Conservation (phyloP, 2,797 vertebrate genomes). For the Coregonus suidteri region DNA sequence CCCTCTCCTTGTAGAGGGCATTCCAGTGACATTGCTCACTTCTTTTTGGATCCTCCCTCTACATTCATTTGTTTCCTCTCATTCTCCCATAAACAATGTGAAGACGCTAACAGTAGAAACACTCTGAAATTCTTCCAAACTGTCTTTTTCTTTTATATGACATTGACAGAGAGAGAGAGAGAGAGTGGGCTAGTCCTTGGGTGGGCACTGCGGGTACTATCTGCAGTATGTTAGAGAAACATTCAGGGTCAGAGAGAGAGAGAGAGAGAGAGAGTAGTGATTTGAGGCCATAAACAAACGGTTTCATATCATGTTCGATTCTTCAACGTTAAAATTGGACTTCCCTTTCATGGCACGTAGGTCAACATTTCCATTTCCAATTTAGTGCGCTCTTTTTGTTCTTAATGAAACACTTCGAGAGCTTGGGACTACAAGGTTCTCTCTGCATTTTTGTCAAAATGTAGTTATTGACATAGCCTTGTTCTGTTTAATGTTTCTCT, state of each 20-base stretch:
- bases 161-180: not conserved
- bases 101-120: not conserved
- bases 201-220: conserved; percentile 67
- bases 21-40: conserved; percentile 16
- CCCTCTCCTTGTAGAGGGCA: conserved; percentile 23
- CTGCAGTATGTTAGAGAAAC: conserved; percentile 56
- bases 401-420: no score
- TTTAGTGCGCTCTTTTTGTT: no score
- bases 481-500: no score
- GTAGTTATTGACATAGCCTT: no score
- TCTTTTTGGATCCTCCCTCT: conserved; percentile 5
- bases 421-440: no score
- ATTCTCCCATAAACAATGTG: conserved; percentile 6
- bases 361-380: no score
- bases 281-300: no score
- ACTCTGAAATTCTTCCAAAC: not conserved
- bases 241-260: conserved; percentile 64
- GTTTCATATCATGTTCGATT: no score
- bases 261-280: conserved; percentile 27
- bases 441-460: no score
- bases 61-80: conserved; percentile 13
- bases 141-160: not conserved
- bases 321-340: not conserved
- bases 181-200: conserved; percentile 27
- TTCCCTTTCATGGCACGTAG: not conserved